Base-by-base conservation (phyloP, 2,888 invertebrate genomes). In the Meiosimyza decipiens region DNA sequence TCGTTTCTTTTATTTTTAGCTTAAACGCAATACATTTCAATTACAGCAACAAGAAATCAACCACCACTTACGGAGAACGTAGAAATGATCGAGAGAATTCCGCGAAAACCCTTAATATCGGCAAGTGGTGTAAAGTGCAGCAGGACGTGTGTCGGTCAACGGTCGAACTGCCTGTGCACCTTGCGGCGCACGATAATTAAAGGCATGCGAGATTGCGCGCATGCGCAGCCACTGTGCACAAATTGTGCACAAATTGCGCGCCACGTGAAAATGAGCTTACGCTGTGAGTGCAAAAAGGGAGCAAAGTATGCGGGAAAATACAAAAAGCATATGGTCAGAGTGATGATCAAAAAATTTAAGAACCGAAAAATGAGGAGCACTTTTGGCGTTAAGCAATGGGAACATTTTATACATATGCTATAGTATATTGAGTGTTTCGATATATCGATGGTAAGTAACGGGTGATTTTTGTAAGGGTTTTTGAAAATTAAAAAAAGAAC, bases 291-390 rank as follows among this genome's bases (percentile, higher is more conserved):
- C 40, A 9, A 9, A 9, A 40, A 40, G 40, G 40, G 40, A 9
- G 9, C 40, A 40, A 40, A 40, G 40, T 40, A 40, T 76, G 73
- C 65, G 64, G 71, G 50, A 76, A 60, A 70, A 67, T 76, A 66
- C 62, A 71, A 71, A 74, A 73, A 70, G 60, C 67, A 73, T 74
- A 76, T 74, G 71, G 74, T 74, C 65, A 49, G 59, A 68, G 59
- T 68, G 15, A 59, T 55, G 22, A 50, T 16, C 9, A 50, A 68
- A 68, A 59, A 59, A 50, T 13, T 13, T 15, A 13, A 49, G 55
- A 57, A 55, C 59, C n/a, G 49, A 49, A 40, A 55, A 68, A 18
- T 68, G 57, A 57, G 4, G 65, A 22, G 6, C 15, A 16, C 13
- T 15, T 11, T 6, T 18, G n/a, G 57, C 33, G 54, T 40, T 40